Evolutionary conservation across 2,797 vertebrate species (phyloP).

Genomic region (Linurgus olivaceus): DNA sequence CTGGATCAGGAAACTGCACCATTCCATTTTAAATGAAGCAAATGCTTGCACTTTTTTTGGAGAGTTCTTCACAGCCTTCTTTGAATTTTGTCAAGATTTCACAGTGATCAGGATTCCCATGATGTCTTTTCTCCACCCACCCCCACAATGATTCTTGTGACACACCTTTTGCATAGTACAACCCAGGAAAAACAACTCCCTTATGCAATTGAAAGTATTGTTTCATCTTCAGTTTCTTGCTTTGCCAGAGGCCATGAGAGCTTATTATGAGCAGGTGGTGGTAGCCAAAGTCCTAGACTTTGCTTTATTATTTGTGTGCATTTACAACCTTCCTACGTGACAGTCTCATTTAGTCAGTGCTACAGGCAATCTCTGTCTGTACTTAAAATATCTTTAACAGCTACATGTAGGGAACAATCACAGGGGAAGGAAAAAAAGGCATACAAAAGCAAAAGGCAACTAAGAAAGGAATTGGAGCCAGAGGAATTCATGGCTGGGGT

Average conservation of each 20-base stretch:
- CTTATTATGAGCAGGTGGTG: constrained; percentile 51
- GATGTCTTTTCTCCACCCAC: background rate
- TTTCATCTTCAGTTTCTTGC: constrained; percentile 23
- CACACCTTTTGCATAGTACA: background rate
- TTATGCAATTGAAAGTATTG: background rate
- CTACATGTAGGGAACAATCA: constrained; percentile 43
- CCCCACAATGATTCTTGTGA: background rate
- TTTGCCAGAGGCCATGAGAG: constrained; percentile 18
- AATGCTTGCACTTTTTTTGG: background rate
- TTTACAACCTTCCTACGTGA: constrained; percentile 66
- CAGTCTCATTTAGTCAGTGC: constrained; percentile 68
- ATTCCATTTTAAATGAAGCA: background rate
- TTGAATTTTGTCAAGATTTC: background rate
- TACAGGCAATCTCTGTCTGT: constrained; percentile 68
- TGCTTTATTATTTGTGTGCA: constrained; percentile 67
- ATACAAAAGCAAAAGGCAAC: constrained; percentile 52
- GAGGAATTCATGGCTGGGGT: constrained; percentile 8
- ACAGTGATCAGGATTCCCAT: background rate
- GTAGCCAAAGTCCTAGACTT: constrained; percentile 54
- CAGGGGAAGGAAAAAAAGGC: background rate
- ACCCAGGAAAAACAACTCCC: background rate
- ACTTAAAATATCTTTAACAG: constrained; percentile 69
- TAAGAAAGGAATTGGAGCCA: constrained; percentile 42
- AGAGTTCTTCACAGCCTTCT: background rate
- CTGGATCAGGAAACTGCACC: background rate